Conservation (phyloP, 2,888 invertebrate genomes). For the Cryptosula pallasiana region DNA sequence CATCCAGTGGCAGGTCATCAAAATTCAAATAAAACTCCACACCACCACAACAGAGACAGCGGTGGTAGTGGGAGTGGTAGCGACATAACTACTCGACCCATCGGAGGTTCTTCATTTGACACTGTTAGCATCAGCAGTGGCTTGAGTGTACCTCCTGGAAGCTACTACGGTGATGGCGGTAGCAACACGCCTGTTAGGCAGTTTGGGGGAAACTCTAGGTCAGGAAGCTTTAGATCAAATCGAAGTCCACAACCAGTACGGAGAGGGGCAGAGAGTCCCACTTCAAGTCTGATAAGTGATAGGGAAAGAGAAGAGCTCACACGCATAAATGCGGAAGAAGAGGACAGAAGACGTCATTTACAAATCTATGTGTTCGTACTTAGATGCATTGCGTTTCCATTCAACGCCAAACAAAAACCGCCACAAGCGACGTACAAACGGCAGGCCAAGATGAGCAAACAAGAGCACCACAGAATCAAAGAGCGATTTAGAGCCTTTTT, state of each 20-base stretch:
- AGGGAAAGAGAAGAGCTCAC: slow-evolving; percentile 59
- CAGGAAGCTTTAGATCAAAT: background rate
- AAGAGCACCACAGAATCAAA: slow-evolving; percentile 88
- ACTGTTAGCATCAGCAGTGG: slow-evolving; percentile 29
- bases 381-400: slow-evolving; percentile 94
- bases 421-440: slow-evolving; percentile 88
- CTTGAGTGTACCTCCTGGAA: slow-evolving; percentile 1
- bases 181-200: background rate
- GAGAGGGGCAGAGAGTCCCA: slow-evolving; percentile 4
- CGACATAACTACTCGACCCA: slow-evolving; percentile 35
- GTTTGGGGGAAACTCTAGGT: background rate
- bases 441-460: slow-evolving; percentile 91
- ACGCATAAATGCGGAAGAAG: slow-evolving; percentile 90
- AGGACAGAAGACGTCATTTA: slow-evolving; percentile 85
- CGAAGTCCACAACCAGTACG: slow-evolving; percentile 7
- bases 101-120: slow-evolving; percentile 29
- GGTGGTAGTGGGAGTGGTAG: slow-evolving; percentile 70
- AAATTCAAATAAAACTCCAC: background rate
- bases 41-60: slow-evolving; percentile 24
- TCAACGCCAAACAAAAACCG: slow-evolving; percentile 84
- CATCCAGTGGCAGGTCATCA: background rate
- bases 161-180: background rate
- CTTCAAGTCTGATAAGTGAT: slow-evolving; percentile 23
- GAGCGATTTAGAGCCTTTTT: slow-evolving; percentile 90
- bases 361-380: slow-evolving; percentile 98